Conservation (phyloP, 2,113 vertebrate genomes). For the Dromiciops gliroides region DNA sequence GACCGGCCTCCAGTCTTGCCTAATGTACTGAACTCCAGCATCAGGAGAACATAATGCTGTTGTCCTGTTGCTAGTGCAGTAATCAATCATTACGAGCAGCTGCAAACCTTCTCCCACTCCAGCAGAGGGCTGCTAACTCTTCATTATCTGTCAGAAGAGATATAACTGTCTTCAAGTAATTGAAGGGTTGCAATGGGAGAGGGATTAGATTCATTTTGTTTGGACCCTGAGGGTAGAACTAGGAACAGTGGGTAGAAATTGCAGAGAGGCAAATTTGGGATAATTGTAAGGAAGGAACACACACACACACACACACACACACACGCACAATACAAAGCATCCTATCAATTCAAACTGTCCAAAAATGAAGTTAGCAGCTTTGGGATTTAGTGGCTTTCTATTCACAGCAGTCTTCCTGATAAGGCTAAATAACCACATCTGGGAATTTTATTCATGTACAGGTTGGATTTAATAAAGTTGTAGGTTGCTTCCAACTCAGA, state of each 20-base stretch:
- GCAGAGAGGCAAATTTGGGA: not conserved
- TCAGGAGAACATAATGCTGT: not conserved
- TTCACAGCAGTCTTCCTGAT: not conserved
- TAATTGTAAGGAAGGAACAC: not conserved
- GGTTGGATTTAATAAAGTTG: not conserved
- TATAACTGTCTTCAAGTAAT: not conserved
- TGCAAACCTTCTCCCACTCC: constrained; percentile 1
- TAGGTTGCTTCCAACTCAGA: not conserved
- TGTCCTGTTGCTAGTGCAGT: not conserved
- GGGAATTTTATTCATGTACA: not conserved
- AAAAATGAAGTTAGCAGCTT: not conserved
- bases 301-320: not conserved
- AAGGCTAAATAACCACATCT: not conserved
- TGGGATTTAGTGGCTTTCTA: not conserved
- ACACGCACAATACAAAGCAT: not conserved
- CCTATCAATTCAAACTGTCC: not conserved
- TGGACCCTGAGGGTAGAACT: not conserved
- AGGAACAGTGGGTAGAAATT: not conserved
- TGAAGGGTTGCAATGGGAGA: not conserved
- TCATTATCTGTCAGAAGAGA: not conserved
- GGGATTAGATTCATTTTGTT: constrained; percentile 1
- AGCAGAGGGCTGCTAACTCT: not conserved
- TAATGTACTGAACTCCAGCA: not conserved
- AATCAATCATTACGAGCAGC: not conserved
- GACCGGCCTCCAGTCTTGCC: not conserved